Conservation (phyloP, 2,797 vertebrate genomes). For the Paguma larvata region DNA sequence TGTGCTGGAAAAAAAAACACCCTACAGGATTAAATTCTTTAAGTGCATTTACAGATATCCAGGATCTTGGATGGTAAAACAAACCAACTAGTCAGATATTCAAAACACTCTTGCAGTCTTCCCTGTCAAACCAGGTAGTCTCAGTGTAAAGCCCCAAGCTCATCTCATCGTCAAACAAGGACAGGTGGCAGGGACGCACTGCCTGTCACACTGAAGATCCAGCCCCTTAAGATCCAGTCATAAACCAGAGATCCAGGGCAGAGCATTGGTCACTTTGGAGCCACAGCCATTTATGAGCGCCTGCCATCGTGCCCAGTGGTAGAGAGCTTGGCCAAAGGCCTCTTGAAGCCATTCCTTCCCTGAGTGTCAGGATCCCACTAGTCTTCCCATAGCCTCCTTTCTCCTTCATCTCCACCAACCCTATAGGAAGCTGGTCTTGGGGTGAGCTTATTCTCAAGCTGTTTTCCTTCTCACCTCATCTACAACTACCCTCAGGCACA, state of each 20-base stretch:
- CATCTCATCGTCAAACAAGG: neutral
- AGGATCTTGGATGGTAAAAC: neutral
- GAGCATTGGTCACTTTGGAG: neutral
- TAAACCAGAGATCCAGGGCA: neutral
- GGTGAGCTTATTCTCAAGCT: neutral
- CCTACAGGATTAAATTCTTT: neutral
- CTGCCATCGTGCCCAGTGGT: neutral
- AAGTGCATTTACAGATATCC: neutral
- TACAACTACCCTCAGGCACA: slow-evolving; percentile 88
- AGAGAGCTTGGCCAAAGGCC: neutral
- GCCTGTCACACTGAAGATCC: no score
- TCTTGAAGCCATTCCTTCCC: neutral
- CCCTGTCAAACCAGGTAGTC: neutral
- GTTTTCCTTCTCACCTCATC: neutral
- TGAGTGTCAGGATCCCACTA: neutral
- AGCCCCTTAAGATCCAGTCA: neutral
- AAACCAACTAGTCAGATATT: neutral
- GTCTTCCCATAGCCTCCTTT: rapidly evolving
- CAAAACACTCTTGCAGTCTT: neutral
- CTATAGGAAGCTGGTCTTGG: neutral
- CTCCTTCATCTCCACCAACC: neutral
- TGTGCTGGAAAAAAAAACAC: neutral
- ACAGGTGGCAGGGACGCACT: neutral
- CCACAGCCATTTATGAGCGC: neutral
- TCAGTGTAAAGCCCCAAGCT: neutral